Evolutionary conservation across 2,888 invertebrate species (phyloP), one percentile per base, ranked within the genome.

Genomic region (Yponomeuta sedellus): DNA sequence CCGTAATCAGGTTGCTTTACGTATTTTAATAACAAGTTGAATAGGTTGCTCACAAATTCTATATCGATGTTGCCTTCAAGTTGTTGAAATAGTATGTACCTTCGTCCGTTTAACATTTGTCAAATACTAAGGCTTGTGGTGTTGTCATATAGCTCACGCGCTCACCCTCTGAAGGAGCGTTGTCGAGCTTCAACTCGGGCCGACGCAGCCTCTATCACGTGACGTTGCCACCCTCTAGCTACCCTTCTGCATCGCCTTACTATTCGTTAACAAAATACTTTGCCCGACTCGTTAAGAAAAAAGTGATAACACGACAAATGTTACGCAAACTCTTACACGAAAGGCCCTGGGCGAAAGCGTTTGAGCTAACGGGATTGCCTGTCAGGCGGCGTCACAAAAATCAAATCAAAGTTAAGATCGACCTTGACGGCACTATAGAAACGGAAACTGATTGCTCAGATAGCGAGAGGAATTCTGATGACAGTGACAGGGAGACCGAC

Each of bases 191-290:
- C 89, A 91, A 86, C 85, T 80, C 82, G 83, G 87, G 85, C 74
- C 87, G 92, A 66, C 90, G 91, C 73, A 92, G 92, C 80, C 85
- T 92, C 67, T 92, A 93, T 81, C 92, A 91, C 78, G 88, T 93
- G 73, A 94, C 94, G 66, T 88, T 94, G 76, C 95, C 95, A 70
- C 94, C 96, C 71, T 93, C 94, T 85, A 94, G 94, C 85, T 95
- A 94, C 88, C 95, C 94, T 78, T 92, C 94, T 75, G 94, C 95
- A 72, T 94, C 96, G 64, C 96, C 96, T 34, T 96, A 96, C 83
- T 94, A 95, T 72, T 94, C 94, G 70, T 92, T 97, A 70, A 95
- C 95, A 61, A 94, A 94, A 79, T 94, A 94, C 83, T 96, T 95
- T 81, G 94, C 95, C 70, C 93, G 93, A 77, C 92, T 96, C 67